Base-by-base conservation (phyloP, 2,888 invertebrate species). In the Ectropis crepuscularia region DNA sequence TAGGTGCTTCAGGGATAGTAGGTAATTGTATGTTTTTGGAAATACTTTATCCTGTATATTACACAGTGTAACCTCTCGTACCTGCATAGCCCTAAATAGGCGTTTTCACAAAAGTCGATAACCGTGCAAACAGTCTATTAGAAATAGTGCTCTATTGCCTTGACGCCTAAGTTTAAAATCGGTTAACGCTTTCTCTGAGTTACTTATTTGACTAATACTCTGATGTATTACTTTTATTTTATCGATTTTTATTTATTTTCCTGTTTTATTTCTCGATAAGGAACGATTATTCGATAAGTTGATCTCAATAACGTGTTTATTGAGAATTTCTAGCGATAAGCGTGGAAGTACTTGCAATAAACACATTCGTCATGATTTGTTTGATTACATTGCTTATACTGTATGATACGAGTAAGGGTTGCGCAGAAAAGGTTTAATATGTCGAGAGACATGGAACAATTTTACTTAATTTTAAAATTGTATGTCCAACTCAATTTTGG, bases 181-280 rank as follows among this genome's bases (percentile, higher is more conserved):
- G 7, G 8, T 16, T 41, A 41, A 6, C 7, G n/a, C n/a, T 8
- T 6, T 42, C 28, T 51, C 10, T 42, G 5, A 43, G 10, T 6
- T n/a, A 51, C 28, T n/a, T 41, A n/a, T 51, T 42, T 42, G 28
- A 41, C 41, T 41, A 41, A 16, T 6, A 6, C 10, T 41, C 28
- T 1, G 6, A 28, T 12, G 39, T 6, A 37, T 45, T 49, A 5
- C 42, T 42, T n/a, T 36, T 16, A 36, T 46, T 28, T 42, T 39
- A 39, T 42, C 46, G 37, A 9, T 55, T 57, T 39, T 11, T 58
- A 50, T 67, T 69, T 54, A 53, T 63, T 65, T 63, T 57, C 46
- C 8, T 53, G 57, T 67, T 69, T 54, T 51, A 61, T 65, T 63
- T 57, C 49, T 9, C 50, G 57, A 61, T 63, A 69, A 54, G n/a